Conservation (phyloP, 2,888 invertebrate genomes). For the Alviniconcha strummeri region DNA sequence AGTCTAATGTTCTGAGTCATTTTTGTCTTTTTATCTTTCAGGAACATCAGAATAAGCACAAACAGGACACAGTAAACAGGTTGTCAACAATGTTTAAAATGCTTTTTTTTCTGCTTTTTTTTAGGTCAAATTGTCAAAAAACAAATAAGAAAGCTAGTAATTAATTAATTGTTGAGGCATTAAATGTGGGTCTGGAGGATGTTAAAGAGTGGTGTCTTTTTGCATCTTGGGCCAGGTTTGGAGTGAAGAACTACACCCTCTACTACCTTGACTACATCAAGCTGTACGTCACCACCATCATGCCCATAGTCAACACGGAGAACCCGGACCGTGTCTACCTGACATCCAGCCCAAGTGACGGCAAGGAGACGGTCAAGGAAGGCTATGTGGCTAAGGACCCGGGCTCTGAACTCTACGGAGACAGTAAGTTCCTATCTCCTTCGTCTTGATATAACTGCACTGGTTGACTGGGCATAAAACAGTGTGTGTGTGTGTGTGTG, state of each 20-base stretch:
- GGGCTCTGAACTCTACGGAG: slow-evolving; percentile 87
- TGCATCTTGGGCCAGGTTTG: slow-evolving; percentile 77
- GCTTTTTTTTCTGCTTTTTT: no score
- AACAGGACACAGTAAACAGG: no score
- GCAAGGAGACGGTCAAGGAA: slow-evolving; percentile 75
- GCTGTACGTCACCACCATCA: slow-evolving; percentile 77
- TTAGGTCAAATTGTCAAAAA: no score
- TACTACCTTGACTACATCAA: slow-evolving; percentile 82
- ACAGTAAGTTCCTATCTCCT: slow-evolving; percentile 72
- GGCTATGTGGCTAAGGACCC: slow-evolving; percentile 88
- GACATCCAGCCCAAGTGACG: slow-evolving; percentile 87
- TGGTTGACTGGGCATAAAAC: no score
- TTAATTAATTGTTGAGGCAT: no score
- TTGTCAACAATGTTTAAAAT: no score
- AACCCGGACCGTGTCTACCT: slow-evolving; percentile 81
- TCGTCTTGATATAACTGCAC: background rate
- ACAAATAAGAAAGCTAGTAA: no score
- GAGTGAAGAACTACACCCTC: slow-evolving; percentile 85
- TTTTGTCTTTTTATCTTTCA: no score
- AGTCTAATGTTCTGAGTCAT: no score
- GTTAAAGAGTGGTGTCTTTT: no score
- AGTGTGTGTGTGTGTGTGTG: background rate
- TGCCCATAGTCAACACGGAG: slow-evolving; percentile 49
- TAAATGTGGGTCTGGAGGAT: no score
- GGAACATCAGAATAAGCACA: no score